Base-by-base conservation (phyloP, 2,888 invertebrate genomes). In the Uloborus plumipes region DNA sequence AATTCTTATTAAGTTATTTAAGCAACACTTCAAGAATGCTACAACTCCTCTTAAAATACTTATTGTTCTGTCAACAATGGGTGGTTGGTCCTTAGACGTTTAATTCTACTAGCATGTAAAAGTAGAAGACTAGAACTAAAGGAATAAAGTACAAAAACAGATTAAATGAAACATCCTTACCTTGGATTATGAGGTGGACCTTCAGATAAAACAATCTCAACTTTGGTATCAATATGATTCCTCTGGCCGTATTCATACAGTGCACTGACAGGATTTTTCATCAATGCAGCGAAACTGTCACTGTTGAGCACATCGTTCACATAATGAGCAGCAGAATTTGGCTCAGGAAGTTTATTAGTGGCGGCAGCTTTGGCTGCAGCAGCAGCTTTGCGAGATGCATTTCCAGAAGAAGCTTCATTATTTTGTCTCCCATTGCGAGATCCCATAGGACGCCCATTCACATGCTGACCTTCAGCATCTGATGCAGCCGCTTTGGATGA, bases 161-260 rank as follows among this genome's bases (percentile, higher is more conserved):
- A 2, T 16, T 16, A 22, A 61, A 20, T 22, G 61, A 65, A 15
- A 49, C 20, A 39, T 22, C 59, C 71, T 86, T 85, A 89, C 89
- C 87, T 88, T 71, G 89, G 89, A 84, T 87, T 87, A 79, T 90
- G 90, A 50, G 89, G 86, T 11, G 89, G 89, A 64, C 90, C 90
- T 66, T 86, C 85, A 76, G 87, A 87, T 49, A 87, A 86, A 14
- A 89, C 78, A 22, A 89, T 87, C 69, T 89, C 88, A 67, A 89
- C 88, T 64, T 86, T 86, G 4, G 88, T 89, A 39, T 86, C 85
- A 77, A 87, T 84, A 65, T 88, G 88, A 20, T 89, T 87, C 11
- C 88, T 87, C 86, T 90, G 90, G n/a, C 89, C 89, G 86, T 88
- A 89, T 85, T 90, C 90, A 87, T 89, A 89, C 58, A 90, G 86